These are phyloP conservation scores for Drosophila pseudotakahashii DNA, from an alignment of 2,888 invertebrate genomes.

Conservation along the genomic window DNA sequence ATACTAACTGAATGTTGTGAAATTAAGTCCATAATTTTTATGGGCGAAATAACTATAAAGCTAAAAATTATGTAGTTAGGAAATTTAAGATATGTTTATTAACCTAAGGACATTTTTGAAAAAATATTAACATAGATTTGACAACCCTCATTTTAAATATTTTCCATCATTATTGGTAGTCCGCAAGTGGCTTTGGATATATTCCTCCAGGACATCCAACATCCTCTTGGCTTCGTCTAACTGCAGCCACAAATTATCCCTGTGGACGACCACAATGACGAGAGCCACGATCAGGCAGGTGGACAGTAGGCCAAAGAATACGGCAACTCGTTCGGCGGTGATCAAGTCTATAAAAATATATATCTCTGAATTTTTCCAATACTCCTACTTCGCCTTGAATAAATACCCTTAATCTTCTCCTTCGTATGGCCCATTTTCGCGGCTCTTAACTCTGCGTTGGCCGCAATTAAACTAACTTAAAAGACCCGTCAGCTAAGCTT, in stretches of 20 bases:
- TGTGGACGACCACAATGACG: constrained; percentile 67
- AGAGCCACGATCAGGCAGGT: constrained; percentile 68
- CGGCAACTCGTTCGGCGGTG: constrained; percentile 65
- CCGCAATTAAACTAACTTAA: constrained; percentile 49
- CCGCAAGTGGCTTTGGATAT: constrained; percentile 46
- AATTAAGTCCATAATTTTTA: not conserved
- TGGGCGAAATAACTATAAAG: not conserved
- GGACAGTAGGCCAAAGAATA: constrained; percentile 69
- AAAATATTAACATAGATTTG: no score
- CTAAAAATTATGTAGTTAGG: not conserved
- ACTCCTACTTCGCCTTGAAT: not conserved
- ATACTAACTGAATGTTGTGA: not conserved
- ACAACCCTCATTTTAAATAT: not conserved
- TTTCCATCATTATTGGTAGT: not conserved
- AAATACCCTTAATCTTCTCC: constrained; percentile 55
- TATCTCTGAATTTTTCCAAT: not conserved
- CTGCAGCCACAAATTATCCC: constrained; percentile 56
- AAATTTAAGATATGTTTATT: not conserved
- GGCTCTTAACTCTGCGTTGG: constrained; percentile 22
- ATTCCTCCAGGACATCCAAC: constrained; percentile 68
- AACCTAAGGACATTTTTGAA: not conserved
- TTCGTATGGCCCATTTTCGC: constrained; percentile 45
- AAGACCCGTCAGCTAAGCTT: constrained; percentile 24
- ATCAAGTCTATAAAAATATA: constrained; percentile 49
- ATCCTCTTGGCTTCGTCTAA: constrained; percentile 66